phyloP scores from a whole-genome alignment of 2,888 invertebrate species.

The Melinaea menophilus region DNA sequence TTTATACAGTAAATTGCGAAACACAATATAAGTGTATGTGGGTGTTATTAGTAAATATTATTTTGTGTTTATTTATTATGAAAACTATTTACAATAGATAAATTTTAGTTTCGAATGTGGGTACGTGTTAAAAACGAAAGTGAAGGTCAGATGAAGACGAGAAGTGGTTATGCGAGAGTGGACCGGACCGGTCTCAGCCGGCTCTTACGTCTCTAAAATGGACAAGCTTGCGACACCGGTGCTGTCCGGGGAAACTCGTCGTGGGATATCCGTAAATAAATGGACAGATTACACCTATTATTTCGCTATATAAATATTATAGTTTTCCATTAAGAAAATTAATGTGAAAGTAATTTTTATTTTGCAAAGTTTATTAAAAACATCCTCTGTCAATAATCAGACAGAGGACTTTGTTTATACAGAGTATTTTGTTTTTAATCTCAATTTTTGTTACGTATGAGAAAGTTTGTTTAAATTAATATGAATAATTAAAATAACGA shows the following conservation, averaged over 20 bases:
- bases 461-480: no score
- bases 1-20: background rate
- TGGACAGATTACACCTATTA: conserved; percentile 19
- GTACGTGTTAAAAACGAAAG: conserved; percentile 45
- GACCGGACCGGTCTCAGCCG: conserved; percentile 29
- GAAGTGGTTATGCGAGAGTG: conserved; percentile 34
- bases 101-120: conserved; percentile 8
- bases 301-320: conserved; percentile 18
- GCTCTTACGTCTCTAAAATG: conserved; percentile 21
- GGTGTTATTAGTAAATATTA: no score
- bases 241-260: conserved; percentile 26
- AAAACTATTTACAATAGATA: background rate
- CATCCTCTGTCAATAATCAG: no score
- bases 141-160: conserved; percentile 47
- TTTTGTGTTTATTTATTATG: no score
- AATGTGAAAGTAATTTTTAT: background rate
- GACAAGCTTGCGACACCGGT: conserved; percentile 24
- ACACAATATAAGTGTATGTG: no score
- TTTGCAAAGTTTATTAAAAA: no score
- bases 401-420: no score
- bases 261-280: conserved; percentile 24
- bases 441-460: no score
- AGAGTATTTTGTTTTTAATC: no score
- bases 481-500: background rate
- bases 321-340: background rate